Evolutionary conservation across 2,888 invertebrate genomes (phyloP).

Genomic region (Campoplex nolae): DNA sequence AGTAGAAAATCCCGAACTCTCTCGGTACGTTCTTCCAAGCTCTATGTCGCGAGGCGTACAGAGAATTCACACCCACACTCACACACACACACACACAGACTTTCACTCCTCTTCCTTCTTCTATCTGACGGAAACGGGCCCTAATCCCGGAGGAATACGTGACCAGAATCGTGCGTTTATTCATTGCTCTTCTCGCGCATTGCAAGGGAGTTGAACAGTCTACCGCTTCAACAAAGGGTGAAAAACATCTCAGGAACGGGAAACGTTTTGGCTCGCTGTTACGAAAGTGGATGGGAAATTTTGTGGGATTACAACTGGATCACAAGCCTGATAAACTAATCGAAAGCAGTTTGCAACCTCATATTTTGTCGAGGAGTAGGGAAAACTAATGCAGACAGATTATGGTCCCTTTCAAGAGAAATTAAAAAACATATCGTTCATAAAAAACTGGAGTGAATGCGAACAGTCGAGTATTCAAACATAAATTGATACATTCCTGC

Average conservation of each 20-base stretch:
- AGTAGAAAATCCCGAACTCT: not conserved
- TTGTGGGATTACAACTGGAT: conserved; percentile 23
- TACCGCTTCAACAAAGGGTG: not conserved
- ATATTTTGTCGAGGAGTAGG: too few species aligned
- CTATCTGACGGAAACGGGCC: conserved; percentile 79
- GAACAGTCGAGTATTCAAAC: too few species aligned
- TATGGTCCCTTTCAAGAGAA: too few species aligned
- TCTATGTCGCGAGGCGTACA: conserved; percentile 56
- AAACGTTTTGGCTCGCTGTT: conserved; percentile 35
- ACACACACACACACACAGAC: not conserved
- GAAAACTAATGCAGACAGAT: too few species aligned
- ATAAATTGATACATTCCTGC: too few species aligned
- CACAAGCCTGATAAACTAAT: not conserved
- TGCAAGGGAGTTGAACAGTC: conserved; percentile 24
- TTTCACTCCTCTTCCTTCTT: not conserved
- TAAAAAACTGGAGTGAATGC: too few species aligned
- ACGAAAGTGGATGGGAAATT: conserved; percentile 13
- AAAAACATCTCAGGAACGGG: conserved; percentile 13
- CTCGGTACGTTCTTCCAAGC: conserved; percentile 24
- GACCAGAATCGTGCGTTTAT: conserved; percentile 78
- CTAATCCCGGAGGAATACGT: conserved; percentile 82
- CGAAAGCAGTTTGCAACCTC: not conserved
- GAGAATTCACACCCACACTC: conserved; percentile 1
- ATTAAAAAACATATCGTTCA: too few species aligned
- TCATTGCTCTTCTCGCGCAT: conserved; percentile 50